Evolutionary conservation across 2,888 invertebrate species (phyloP).

Genomic region (Cheilosia vulpina): DNA sequence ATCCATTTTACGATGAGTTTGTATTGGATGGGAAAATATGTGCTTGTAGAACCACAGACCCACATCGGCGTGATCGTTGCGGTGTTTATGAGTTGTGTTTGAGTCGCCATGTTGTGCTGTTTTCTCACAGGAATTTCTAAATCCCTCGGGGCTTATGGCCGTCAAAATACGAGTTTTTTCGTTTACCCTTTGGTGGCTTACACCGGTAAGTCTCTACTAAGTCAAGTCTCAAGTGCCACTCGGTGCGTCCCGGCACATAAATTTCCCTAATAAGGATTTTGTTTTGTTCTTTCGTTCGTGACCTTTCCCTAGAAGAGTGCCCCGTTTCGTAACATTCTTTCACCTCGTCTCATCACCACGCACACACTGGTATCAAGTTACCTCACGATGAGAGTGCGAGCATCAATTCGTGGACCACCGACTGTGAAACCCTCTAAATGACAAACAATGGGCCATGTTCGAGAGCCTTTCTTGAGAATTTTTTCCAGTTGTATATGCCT

Average conservation of each 20-base stretch:
- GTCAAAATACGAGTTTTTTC: conserved; percentile 22
- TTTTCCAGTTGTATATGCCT: neutral
- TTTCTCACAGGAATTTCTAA: neutral
- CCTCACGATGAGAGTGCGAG: conserved; percentile 47
- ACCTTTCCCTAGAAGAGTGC: conserved; percentile 44
- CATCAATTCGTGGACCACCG: conserved; percentile 70
- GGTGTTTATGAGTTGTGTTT: conserved; percentile 18
- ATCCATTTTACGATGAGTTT: conserved; percentile 58
- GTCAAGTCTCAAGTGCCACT: conserved; percentile 57
- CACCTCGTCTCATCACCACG: conserved; percentile 17
- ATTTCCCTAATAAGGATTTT: conserved; percentile 66
- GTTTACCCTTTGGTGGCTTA: conserved; percentile 3
- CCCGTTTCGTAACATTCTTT: neutral
- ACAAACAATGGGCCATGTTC: conserved; percentile 47
- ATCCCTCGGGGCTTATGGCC: conserved; percentile 1
- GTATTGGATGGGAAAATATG: conserved; percentile 35
- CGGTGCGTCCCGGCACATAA: conserved; percentile 53
- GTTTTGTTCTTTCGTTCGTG: conserved; percentile 43
- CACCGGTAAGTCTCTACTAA: conserved; percentile 1
- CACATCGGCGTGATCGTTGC: conserved; percentile 8
- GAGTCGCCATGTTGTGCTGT: neutral
- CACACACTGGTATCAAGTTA: conserved; percentile 64
- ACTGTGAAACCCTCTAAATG: conserved; percentile 59
- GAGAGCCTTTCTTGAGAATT: conserved; percentile 19
- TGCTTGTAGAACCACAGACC: conserved; percentile 17